These are phyloP conservation scores for Battus philenor DNA, from an alignment of 1,140 invertebrate species.

Conservation along the genomic window DNA sequence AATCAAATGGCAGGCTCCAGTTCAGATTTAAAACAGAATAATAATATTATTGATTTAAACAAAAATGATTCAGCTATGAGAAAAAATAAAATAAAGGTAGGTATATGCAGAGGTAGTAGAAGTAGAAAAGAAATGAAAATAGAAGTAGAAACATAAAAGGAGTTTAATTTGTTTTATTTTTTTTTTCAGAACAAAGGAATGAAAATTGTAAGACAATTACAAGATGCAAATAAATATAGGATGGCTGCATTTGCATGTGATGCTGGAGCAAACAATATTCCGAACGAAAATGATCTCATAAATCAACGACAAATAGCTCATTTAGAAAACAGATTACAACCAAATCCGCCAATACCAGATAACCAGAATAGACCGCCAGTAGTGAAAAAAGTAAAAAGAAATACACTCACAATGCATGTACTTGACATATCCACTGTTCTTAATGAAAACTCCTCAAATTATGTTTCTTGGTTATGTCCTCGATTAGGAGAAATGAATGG, in stretches of 20 bases:
- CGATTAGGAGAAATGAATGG: slow-evolving; percentile 78
- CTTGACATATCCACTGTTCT: slow-evolving; percentile 87
- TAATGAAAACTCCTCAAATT: slow-evolving; percentile 77
- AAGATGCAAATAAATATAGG: slow-evolving; percentile 75
- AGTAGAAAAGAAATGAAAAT: too few species aligned
- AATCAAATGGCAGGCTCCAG: slow-evolving; percentile 32
- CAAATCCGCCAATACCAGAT: slow-evolving; percentile 31
- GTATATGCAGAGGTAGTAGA: too few species aligned
- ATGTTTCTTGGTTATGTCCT: slow-evolving; percentile 86
- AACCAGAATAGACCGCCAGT: slow-evolving; percentile 47
- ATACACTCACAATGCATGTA: slow-evolving; percentile 89
- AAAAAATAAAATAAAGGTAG: slow-evolving; percentile 62
- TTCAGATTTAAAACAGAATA: slow-evolving; percentile 34
- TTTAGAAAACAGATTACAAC: slow-evolving; percentile 60
- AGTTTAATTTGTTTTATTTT: slow-evolving; percentile 17
- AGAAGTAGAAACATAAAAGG: too few species aligned
- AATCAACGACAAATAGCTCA: slow-evolving; percentile 68
- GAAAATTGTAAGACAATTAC: slow-evolving; percentile 69
- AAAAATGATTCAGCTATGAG: slow-evolving; percentile 49
- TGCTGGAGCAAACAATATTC: slow-evolving; percentile 49
- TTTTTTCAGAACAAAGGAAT: slow-evolving; percentile 67
- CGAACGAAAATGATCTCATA: slow-evolving; percentile 61
- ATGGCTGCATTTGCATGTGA: slow-evolving; percentile 79
- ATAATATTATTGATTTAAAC: slow-evolving; percentile 37
- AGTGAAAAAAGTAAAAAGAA: slow-evolving; percentile 73